Evolutionary conservation across 1,140 invertebrate species (phyloP).

Genomic region (Megalopta genalis): DNA sequence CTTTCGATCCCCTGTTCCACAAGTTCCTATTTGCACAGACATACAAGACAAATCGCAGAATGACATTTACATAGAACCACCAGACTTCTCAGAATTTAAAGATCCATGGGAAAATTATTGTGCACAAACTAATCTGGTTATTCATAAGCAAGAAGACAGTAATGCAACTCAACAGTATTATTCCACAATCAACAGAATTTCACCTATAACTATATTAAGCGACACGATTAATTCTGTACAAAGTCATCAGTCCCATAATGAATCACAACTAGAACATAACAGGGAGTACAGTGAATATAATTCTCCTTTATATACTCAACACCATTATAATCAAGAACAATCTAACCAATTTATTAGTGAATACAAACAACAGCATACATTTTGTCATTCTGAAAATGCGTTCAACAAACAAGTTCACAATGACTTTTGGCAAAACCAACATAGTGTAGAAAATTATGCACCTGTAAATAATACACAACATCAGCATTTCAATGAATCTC

Average conservation of each 20-base stretch:
- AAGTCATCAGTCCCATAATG: background rate
- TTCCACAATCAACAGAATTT: constrained; percentile 15
- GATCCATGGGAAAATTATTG: constrained; percentile 82
- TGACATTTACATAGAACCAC: constrained; percentile 30
- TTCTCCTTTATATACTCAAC: background rate
- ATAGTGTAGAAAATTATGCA: constrained; percentile 22
- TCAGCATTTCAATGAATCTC: constrained; percentile 25
- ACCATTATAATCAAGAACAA: constrained; percentile 29
- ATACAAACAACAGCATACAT: constrained; percentile 7
- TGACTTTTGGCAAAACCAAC: constrained; percentile 8
- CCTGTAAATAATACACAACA: constrained; percentile 23
- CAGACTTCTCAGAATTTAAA: constrained; percentile 79
- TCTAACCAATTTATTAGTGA: constrained; percentile 1
- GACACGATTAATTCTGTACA: constrained; percentile 4
- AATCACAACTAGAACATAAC: constrained; percentile 13
- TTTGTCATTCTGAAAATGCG: constrained; percentile 12
- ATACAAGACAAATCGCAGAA: constrained; percentile 44
- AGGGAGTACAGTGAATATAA: constrained; percentile 12
- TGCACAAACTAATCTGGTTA: constrained; percentile 48
- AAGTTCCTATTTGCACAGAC: constrained; percentile 34
- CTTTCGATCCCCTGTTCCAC: constrained; percentile 42
- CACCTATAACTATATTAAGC: constrained; percentile 13
- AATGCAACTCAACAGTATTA: constrained; percentile 36
- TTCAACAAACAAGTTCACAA: background rate
- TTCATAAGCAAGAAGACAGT: constrained; percentile 10